phyloP scores from a whole-genome alignment of 2,888 invertebrate species.

The Rosalia funebris region DNA sequence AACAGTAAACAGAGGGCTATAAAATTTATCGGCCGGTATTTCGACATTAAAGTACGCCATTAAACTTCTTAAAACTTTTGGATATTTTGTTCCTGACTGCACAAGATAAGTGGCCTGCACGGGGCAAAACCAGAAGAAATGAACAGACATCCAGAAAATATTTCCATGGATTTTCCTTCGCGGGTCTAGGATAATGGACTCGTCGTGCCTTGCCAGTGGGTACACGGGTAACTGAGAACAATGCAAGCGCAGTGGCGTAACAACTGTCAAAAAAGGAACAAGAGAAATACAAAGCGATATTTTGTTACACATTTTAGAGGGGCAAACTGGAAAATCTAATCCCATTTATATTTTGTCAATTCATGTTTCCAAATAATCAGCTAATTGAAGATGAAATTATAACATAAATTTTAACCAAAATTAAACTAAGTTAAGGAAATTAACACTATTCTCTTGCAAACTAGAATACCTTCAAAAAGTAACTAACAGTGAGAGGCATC shows the following conservation, averaged over 20 bases:
- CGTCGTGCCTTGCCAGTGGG: constrained; percentile 35
- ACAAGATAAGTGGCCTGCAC: constrained; percentile 35
- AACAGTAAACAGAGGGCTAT: background rate
- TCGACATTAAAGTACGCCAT: constrained; percentile 39
- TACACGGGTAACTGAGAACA: constrained; percentile 1
- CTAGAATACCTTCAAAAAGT: no score
- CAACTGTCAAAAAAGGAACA: background rate
- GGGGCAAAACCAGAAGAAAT: constrained; percentile 33
- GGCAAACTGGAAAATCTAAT: no score
- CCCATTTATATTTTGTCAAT: no score
- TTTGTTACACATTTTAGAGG: no score
- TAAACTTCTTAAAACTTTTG: constrained; percentile 38
- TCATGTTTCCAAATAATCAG: no score
- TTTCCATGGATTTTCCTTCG: constrained; percentile 37
- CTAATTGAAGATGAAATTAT: no score
- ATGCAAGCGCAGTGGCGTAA: constrained; percentile 8
- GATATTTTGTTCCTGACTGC: constrained; percentile 39
- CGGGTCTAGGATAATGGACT: constrained; percentile 41
- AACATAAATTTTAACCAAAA: no score
- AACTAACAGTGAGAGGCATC: no score
- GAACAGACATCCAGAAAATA: constrained; percentile 39
- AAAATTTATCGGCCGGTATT: constrained; percentile 21
- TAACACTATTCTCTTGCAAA: no score
- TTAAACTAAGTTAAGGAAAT: no score
- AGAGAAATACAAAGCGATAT: background rate